Percentiles rank a stretch among this genome's conserved stretches.
phyloP scores from a whole-genome alignment of 1,140 invertebrate species.

The Himalopsyche phryganea region DNA sequence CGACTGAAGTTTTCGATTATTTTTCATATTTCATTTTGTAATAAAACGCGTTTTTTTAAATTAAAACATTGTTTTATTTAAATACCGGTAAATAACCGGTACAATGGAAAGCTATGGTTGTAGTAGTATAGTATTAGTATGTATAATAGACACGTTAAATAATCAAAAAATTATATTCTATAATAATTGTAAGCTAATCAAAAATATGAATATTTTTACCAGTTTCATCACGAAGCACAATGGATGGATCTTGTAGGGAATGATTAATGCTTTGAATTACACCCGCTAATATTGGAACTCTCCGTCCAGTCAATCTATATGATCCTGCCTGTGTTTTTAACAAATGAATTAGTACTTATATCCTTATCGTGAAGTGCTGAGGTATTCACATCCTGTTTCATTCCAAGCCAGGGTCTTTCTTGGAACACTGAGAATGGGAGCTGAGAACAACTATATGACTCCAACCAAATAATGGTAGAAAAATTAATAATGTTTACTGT shows the following conservation, averaged over 20 bases:
- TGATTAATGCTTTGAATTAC: slow-evolving; percentile 29
- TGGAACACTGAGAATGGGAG: slow-evolving; percentile 15
- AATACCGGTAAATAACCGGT: too few species aligned
- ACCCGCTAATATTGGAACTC: slow-evolving; percentile 21
- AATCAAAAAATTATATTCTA: too few species aligned
- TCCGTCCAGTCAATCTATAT: slow-evolving; percentile 14
- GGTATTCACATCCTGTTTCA: slow-evolving; percentile 19
- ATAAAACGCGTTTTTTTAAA: too few species aligned
- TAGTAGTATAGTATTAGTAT: too few species aligned
- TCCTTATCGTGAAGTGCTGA: background rate
- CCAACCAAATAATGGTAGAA: slow-evolving; percentile 3
- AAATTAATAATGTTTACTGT: too few species aligned
- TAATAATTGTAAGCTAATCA: too few species aligned
- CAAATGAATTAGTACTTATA: slow-evolving; percentile 11
- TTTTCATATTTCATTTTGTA: too few species aligned
- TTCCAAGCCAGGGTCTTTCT: slow-evolving; percentile 24
- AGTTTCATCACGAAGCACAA: slow-evolving; percentile 24
- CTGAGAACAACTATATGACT: slow-evolving; percentile 22
- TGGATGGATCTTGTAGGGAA: slow-evolving; percentile 21
- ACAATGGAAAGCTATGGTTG: too few species aligned
- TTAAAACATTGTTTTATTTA: too few species aligned
- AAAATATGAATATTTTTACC: too few species aligned
- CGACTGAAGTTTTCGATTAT: too few species aligned
- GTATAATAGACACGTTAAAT: too few species aligned
- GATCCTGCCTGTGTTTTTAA: slow-evolving; percentile 13